phyloP scores from a whole-genome alignment of 2,797 vertebrate genomes.

The Aplochiton taeniatus region DNA sequence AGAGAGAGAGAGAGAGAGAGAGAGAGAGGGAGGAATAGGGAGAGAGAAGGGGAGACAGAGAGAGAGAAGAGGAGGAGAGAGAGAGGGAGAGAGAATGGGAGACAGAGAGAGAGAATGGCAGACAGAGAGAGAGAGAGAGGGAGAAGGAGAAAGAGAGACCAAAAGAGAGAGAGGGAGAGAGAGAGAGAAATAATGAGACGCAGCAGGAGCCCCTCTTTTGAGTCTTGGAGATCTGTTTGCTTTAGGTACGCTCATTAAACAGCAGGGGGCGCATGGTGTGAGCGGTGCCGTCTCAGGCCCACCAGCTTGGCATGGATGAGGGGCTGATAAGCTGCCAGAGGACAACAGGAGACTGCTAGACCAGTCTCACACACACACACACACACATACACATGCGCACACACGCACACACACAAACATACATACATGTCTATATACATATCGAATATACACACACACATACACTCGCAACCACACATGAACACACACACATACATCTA shows the following conservation, averaged over 20 bases:
- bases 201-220: too few species aligned
- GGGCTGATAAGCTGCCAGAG: too few species aligned
- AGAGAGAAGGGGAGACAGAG: too few species aligned
- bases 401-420: not conserved
- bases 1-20: too few species aligned
- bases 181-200: not conserved
- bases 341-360: not conserved
- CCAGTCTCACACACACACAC: constrained; percentile 8
- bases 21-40: too few species aligned
- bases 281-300: too few species aligned
- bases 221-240: not conserved
- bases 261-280: too few species aligned
- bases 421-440: not conserved
- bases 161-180: constrained; percentile 5
- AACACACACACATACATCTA: not conserved
- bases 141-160: too few species aligned
- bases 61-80: not conserved
- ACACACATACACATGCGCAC: not conserved
- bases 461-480: not conserved
- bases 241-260: too few species aligned
- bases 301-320: too few species aligned
- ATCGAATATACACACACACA: not conserved
- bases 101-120: not conserved
- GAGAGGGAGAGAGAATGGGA: not conserved
- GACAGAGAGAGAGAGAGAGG: constrained; percentile 18